Conservation (phyloP, 2,113 vertebrate species). For the Varanus komodoensis region DNA sequence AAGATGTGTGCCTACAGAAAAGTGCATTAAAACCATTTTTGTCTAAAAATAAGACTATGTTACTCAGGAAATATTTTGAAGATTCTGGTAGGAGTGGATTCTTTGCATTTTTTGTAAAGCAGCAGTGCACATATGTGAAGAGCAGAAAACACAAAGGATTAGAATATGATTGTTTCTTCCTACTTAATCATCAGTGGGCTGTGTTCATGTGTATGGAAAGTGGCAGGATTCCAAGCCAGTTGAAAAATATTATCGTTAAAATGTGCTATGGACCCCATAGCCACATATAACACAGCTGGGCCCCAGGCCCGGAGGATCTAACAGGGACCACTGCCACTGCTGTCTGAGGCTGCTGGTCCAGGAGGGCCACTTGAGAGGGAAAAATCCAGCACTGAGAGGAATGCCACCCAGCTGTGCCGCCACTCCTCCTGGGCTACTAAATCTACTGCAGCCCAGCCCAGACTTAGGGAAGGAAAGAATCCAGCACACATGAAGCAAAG, state of each 20-base stretch:
- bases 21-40: constrained; percentile 40
- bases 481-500: not conserved
- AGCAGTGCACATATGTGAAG: not conserved
- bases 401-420: no score
- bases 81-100: not conserved
- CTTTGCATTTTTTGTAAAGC: constrained; percentile 17
- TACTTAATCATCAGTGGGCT: not conserved
- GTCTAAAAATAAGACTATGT: constrained; percentile 15
- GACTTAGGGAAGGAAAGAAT: not conserved
- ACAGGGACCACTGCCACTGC: not conserved
- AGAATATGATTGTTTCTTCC: not conserved
- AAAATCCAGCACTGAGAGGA: no score
- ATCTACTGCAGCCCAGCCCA: not conserved
- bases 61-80: constrained; percentile 17
- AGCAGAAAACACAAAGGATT: not conserved
- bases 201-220: not conserved
- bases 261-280: no score
- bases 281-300: no score
- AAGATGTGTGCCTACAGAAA: constrained; percentile 51
- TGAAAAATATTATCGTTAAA: not conserved
- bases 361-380: no score
- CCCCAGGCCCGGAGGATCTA: not conserved
- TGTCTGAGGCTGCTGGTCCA: not conserved
- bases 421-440: not conserved
- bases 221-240: not conserved